Evolutionary conservation across 2,888 invertebrate species (phyloP), one percentile per base, ranked within the genome.

Genomic region (Drosophila cyrtoloma): DNA sequence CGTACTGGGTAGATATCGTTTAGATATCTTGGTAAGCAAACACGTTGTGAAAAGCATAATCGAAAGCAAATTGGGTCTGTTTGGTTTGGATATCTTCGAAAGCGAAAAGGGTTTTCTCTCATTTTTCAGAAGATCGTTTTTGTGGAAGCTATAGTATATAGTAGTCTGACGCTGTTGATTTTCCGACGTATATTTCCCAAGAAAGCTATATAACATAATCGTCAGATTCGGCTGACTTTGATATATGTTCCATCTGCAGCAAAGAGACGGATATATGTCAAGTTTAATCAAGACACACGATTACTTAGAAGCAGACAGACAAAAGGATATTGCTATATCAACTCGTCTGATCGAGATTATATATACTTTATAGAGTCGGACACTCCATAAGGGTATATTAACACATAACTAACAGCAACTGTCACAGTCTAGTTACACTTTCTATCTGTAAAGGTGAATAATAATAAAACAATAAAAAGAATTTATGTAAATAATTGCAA

Each of bases 371-470:
- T 16, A 35, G 35, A 35, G 14, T 35, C 2, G 0, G 35, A 14
- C 35, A 14, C 33, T 12, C 33, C 1, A 5, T 33, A 33, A 4
- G 9, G 42, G 4, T n/a, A n/a, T 9, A 3, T 12, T n/a, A 9
- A n/a, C 19, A 39, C 39, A n/a, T n/a, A 42, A 42, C 39, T n/a
- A 42, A 42, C n/a, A n/a, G 1, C 39, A 70, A 71, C 71, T 59
- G 26, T 63, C 58, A 37, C 63, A 60, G 32, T n/a, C 19, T 53
- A 12, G 30, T 75, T 75, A 61, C 66, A 16, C 79, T 79, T 50
- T 39, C 28, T 2, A 28, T 16, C 4, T 12, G 28, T 12, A 16
- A 28, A 39, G 51, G 12, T 44, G 12, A 63, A 35, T 32, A 55
- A 7, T 39, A n/a, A 42, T n/a, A 39, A 39, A 19, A 19, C 19